Evolutionary conservation across 2,797 vertebrate species (phyloP), one percentile per base, ranked within the genome.

Genomic region (Serranus cabrilla): DNA sequence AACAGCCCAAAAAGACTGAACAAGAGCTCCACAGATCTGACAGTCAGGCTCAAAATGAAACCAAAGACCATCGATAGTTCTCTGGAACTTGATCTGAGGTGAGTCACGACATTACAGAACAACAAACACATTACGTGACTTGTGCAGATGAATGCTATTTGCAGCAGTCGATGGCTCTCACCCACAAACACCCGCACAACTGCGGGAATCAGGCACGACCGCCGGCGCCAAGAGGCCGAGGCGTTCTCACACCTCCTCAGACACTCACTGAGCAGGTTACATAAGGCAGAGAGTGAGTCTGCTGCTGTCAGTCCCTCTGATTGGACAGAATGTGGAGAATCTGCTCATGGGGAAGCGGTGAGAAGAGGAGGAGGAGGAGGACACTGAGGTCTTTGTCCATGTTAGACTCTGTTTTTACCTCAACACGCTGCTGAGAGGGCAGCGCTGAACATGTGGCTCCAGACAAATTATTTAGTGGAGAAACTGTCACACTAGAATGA

Each of bases 241-340:
- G 84, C 72, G 72, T 86, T 66, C 67, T 87, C 72, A 80, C 85
- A 45, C 88, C 89, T 90, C 90, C 86, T 87, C 86, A 79, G 78
- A 82, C 45, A 2, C 78, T 71, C 64, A 1, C 39, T 10, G 64
- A 75, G 72, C 76, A 10, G 56, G n/a, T 92, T 84, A 77, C 73
- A 20, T 81, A 85, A 88, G 56, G 71, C 83, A 39, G 54, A 37
- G 47, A 57, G 47, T 39, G 81, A 80, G 82, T 20, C 70, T 17
- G 39, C 75, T 18, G 51, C 43, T 45, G 43, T 42, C 74, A 25
- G 14, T 59, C 63, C 50, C 69, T 71, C 71, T 12, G 21, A 77
- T 66, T 76, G 74, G 75, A 65, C 57, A 12, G 55, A 84, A 71
- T 58, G 76, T 71, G 68, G 61, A 77, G 65, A 77, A 81, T 75